Percentiles rank a stretch among this genome's conserved stretches.
phyloP scores from a whole-genome alignment of 2,888 invertebrate genomes.

The Drosophila incognita region DNA sequence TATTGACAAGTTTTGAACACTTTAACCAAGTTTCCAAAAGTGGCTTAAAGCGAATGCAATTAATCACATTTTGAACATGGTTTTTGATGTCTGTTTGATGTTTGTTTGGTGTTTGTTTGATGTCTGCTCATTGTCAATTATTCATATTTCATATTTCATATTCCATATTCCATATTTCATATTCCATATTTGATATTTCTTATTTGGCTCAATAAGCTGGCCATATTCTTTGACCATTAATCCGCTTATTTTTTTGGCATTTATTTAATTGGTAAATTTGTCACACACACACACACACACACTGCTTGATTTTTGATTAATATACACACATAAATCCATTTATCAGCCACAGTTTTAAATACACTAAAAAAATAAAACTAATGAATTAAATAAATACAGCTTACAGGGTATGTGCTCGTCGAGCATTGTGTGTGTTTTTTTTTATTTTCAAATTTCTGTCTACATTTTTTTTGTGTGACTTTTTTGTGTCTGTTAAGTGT shows the following conservation, averaged over 20 bases:
- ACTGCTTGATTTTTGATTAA: slow-evolving; percentile 33
- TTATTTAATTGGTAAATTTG: slow-evolving; percentile 75
- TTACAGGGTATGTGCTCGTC: slow-evolving; percentile 23
- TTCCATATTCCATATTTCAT: slow-evolving; percentile 30
- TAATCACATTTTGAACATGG: slow-evolving; percentile 34
- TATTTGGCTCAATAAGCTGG: slow-evolving; percentile 45
- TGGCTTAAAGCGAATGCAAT: slow-evolving; percentile 28
- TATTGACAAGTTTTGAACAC: slow-evolving; percentile 24
- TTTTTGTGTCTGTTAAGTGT: slow-evolving; percentile 31
- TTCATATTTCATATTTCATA: slow-evolving; percentile 5
- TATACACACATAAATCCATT: slow-evolving; percentile 66
- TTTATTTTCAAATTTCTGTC: slow-evolving; percentile 6
- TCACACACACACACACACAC: slow-evolving; percentile 39
- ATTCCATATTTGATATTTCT: slow-evolving; percentile 41
- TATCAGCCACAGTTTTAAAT: slow-evolving; percentile 41
- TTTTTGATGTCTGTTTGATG: slow-evolving; percentile 4
- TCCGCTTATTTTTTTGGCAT: slow-evolving; percentile 65
- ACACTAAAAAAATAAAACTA: slow-evolving; percentile 14
- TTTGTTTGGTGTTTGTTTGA: background rate
- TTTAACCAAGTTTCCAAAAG: slow-evolving; percentile 13
- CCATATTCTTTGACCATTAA: slow-evolving; percentile 55
- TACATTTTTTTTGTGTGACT: slow-evolving; percentile 8
- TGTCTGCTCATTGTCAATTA: background rate
- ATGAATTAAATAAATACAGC: background rate
- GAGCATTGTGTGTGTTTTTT: slow-evolving; percentile 3